phyloP scores from a whole-genome alignment of 2,797 vertebrate genomes.

The Chelon auratus region DNA sequence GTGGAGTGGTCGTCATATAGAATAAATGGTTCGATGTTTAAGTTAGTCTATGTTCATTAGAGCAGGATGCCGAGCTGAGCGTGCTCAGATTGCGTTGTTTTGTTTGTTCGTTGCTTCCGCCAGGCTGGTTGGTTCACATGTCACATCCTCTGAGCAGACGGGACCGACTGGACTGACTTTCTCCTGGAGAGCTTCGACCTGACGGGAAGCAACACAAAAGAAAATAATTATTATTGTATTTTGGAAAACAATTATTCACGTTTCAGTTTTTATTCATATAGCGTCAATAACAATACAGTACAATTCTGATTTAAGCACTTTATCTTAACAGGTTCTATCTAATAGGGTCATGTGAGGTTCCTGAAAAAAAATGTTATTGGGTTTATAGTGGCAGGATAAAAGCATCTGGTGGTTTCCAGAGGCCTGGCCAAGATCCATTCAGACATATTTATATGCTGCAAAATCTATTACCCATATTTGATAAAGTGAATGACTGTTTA shows the following conservation, averaged over 20 bases:
- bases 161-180: conserved; percentile 92
- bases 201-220: conserved; percentile 1
- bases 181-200: conserved; percentile 98
- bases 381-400: background rate
- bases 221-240: background rate
- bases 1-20: conserved; percentile 47
- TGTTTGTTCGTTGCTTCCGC: conserved; percentile 48
- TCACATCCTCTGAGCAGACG: conserved; percentile 94
- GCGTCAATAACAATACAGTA: too few relatives aligned
- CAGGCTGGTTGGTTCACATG: conserved; percentile 43
- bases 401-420: background rate
- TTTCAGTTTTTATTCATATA: too few relatives aligned
- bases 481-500: background rate
- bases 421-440: background rate
- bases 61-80: conserved; percentile 53
- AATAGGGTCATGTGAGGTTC: too few relatives aligned
- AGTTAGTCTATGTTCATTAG: conserved; percentile 65
- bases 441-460: background rate
- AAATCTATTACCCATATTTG: background rate
- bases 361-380: too few relatives aligned
- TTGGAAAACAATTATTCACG: background rate
- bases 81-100: conserved; percentile 71
- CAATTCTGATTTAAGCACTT: too few relatives aligned
- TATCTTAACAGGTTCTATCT: too few relatives aligned
- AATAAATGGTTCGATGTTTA: conserved; percentile 65